Base-by-base conservation (phyloP, 35 echinoderm and acorn worm species). In the Heliocidaris erythrogramma region DNA sequence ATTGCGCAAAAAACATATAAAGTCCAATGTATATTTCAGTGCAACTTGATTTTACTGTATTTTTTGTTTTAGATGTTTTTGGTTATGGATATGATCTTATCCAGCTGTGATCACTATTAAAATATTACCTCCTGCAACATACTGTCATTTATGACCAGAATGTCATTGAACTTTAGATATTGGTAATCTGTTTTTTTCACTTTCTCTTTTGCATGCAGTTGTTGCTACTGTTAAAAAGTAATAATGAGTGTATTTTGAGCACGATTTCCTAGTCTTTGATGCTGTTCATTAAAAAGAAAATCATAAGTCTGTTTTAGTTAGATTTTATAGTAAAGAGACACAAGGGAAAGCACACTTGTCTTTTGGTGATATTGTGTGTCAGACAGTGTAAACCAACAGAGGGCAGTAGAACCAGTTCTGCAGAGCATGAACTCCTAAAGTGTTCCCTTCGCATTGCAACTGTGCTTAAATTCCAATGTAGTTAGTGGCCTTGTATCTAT, bases 401-500 rank as follows among this genome's bases (percentile, higher is more conserved):
- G 87, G 87, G 87, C 87, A 89, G 87, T 18, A 89, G 7, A 89
- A 14, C 87, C 30, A 32, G 30, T 89, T 47, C 17, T 14, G 14
- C 47, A 89, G 87, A 89, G 87, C 17, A 18, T 89, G 11, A 89
- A 27, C 65, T 78, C 65, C 65, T 78, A 78, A 78, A 78, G 65
- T 78, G 27, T 2, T 78, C 65, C 4, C 27, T 78, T n/a, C n/a
- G 65, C 65, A 27, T 27, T 27, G 17, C 27, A 78, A 78, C 65
- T 78, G 65, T 78, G 65, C 65, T 78, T 78, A 78, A 78, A 78
- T 78, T 78, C 65, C 65, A 78, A 78, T 78, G 65, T n/a, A 78
- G 65, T 78, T 48, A 89, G 87, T 89, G 87, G 87, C 87, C 87
- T 47, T 89, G 87, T 35, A 48, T 89, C 47, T 50, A 92, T 49